Conservation (phyloP, 1,140 invertebrate species). For the Cheumatopsyche charites region DNA sequence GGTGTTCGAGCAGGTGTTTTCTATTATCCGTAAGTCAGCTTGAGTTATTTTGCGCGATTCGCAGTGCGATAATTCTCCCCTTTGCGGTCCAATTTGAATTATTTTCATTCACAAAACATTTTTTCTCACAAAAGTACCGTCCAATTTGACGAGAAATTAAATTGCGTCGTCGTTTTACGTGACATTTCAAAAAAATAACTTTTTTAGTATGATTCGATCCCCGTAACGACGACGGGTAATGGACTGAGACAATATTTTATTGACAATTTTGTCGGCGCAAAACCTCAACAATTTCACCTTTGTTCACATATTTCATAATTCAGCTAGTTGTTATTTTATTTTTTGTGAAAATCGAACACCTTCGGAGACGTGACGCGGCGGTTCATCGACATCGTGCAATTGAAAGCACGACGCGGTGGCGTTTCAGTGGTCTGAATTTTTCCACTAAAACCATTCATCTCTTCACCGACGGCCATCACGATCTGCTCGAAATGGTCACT, state of each 20-base stretch:
- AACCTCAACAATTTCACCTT: no score
- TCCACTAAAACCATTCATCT: conserved; percentile 21
- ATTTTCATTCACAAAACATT: no score
- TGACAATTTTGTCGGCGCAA: conserved; percentile 4
- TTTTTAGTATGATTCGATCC: conserved; percentile 17
- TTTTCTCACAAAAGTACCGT: conserved; percentile 18
- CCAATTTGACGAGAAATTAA: conserved; percentile 20
- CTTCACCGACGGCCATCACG: conserved; percentile 20
- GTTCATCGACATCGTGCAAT: conserved; percentile 29
- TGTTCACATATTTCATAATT: no score
- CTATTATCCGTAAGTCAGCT: no score
- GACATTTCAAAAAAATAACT: conserved; percentile 1
- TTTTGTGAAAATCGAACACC: not conserved
- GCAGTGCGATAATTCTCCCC: no score
- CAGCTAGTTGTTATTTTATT: not conserved
- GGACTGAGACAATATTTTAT: conserved; percentile 9
- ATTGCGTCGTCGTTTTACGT: conserved; percentile 15
- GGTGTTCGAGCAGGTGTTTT: no score
- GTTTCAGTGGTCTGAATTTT: conserved; percentile 17
- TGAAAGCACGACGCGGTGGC: conserved; percentile 13
- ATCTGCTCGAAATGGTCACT: conserved; percentile 1
- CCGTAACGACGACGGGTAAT: conserved; percentile 1
- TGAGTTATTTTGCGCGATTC: no score
- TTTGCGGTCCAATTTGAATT: no score
- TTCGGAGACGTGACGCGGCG: not conserved